A percentile compares a stretch with the other conserved stretches of the same genome.
These are phyloP conservation scores for Hybos culiciformis DNA, from an alignment of 2,888 invertebrate species.

Conservation along the genomic window DNA sequence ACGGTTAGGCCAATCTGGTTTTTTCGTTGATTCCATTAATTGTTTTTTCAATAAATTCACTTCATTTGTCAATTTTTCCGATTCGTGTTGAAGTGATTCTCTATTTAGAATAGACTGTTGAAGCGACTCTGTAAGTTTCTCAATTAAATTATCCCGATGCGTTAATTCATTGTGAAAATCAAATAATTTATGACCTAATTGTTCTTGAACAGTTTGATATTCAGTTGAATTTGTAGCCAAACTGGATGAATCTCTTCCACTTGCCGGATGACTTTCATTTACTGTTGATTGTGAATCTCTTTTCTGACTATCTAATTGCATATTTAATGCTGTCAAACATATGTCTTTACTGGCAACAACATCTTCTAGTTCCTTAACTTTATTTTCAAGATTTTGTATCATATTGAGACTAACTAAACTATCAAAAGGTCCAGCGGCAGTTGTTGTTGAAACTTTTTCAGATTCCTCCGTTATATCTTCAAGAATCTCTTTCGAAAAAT, in stretches of 20 bases:
- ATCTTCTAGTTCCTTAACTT: conserved; percentile 27
- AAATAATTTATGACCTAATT: conserved; percentile 54
- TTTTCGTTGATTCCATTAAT: conserved; percentile 33
- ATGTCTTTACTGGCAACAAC: conserved; percentile 29
- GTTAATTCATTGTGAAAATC: conserved; percentile 57
- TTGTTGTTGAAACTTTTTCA: conserved; percentile 22
- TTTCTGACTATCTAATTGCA: conserved; percentile 25
- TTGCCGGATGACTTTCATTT: conserved; percentile 21
- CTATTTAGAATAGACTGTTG: conserved; percentile 50
- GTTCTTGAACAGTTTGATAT: conserved; percentile 57
- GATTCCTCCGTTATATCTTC: conserved; percentile 36
- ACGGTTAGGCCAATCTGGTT: conserved; percentile 20
- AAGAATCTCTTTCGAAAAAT: conserved; percentile 30
- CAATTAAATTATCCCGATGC: conserved; percentile 56
- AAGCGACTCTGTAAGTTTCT: conserved; percentile 55
- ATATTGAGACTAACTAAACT: conserved; percentile 27
- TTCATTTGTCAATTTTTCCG: conserved; percentile 46
- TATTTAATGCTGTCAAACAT: conserved; percentile 26
- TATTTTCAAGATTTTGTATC: conserved; percentile 28
- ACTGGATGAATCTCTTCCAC: conserved; percentile 31
- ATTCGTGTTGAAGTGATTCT: conserved; percentile 46
- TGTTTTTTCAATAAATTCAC: conserved; percentile 40
- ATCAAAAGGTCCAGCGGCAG: conserved; percentile 12
- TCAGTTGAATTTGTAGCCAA: conserved; percentile 43
- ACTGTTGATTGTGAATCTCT: conserved; percentile 21